phyloP scores from a whole-genome alignment of 2,797 vertebrate genomes.

The Neopelma chrysocephalum region DNA sequence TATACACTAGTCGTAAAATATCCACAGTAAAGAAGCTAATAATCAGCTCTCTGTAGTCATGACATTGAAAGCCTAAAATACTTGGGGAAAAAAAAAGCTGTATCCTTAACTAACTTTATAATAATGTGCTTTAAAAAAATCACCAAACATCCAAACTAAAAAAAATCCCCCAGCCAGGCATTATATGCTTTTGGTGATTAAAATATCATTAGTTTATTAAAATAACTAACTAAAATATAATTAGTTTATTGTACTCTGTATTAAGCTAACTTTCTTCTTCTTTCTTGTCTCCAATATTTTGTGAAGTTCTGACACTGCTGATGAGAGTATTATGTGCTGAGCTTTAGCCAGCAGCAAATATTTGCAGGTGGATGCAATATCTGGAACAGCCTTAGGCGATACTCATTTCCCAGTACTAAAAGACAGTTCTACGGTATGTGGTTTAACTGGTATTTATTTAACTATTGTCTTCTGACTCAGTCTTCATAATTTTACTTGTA shows the following conservation, averaged over 20 bases:
- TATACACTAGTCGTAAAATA: not conserved
- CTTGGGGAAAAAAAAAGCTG: not conserved
- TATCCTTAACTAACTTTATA: not conserved
- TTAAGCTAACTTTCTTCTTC: not conserved
- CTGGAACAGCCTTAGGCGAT: not conserved
- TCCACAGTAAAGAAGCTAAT: not conserved
- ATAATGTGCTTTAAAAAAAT: not conserved
- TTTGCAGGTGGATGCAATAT: slow-evolving; percentile 45
- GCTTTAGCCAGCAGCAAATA: slow-evolving; percentile 13
- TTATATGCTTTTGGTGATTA: not conserved
- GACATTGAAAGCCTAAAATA: not conserved
- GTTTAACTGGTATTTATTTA: slow-evolving; percentile 56
- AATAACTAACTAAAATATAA: not conserved
- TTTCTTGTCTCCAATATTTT: not conserved
- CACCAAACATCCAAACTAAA: too few species aligned
- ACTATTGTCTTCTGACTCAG: slow-evolving; percentile 42
- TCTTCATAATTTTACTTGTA: not conserved
- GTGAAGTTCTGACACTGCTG: not conserved
- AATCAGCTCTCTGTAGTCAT: not conserved
- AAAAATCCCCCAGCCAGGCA: not conserved
- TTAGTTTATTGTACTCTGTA: not conserved
- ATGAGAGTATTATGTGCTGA: not conserved
- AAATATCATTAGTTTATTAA: not conserved
- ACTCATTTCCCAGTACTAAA: slow-evolving; percentile 19
- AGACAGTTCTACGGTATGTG: not conserved